These are phyloP conservation scores for Passerina amoena DNA, from an alignment of 2,113 vertebrate genomes.

Conservation along the genomic window DNA sequence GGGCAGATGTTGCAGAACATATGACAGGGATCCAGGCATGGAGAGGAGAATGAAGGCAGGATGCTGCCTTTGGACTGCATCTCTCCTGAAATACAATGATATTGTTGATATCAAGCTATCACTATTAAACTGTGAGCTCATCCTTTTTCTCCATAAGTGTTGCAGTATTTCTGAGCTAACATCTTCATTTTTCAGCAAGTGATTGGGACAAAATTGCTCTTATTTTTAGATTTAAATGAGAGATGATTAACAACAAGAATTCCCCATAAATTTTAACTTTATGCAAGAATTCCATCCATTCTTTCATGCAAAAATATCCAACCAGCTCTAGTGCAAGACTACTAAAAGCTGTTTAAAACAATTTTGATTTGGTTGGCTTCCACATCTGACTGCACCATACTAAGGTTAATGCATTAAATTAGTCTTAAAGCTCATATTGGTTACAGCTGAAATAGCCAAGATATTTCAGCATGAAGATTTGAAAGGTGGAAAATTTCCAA, in stretches of 20 bases:
- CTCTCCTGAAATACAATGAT: neutral
- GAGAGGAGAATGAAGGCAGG: neutral
- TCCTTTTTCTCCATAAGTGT: neutral
- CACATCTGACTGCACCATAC: neutral
- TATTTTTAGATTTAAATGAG: neutral
- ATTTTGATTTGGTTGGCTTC: neutral
- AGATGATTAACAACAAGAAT: neutral
- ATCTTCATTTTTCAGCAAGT: neutral
- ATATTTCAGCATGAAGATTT: neutral
- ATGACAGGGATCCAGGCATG: neutral
- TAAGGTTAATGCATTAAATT: neutral
- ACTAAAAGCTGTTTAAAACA: neutral
- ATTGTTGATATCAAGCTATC: neutral
- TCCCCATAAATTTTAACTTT: neutral
- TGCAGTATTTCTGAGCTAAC: neutral
- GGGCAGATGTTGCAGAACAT: neutral
- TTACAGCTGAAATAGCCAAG: neutral
- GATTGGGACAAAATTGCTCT: neutral
- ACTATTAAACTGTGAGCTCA: neutral
- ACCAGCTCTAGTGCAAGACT: neutral
- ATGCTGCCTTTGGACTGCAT: neutral
- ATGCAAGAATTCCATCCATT: neutral
- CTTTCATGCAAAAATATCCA: neutral
- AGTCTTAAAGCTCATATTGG: neutral
- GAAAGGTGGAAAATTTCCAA: neutral